These are phyloP conservation scores for Antedon mediterranea DNA, from an alignment of 53 echinoderm and acorn worm genomes.

Conservation along the genomic window DNA sequence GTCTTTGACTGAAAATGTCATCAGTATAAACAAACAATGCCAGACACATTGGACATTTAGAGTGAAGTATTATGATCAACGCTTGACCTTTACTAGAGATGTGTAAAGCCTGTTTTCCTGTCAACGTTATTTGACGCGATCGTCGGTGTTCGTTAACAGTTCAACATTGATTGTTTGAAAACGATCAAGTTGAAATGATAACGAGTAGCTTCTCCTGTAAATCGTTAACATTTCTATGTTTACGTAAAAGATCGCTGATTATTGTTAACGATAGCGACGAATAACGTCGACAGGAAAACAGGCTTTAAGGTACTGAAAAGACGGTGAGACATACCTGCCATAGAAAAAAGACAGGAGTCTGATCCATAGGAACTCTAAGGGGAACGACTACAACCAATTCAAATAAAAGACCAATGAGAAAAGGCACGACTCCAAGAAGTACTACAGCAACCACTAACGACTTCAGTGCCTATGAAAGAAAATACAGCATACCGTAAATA, in stretches of 20 bases:
- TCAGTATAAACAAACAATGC: background rate
- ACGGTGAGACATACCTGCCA: conserved; percentile 36
- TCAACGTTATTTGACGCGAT: too few relatives aligned
- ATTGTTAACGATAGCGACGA: too few relatives aligned
- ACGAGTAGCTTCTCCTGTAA: too few relatives aligned
- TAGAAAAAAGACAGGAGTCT: conserved; percentile 49
- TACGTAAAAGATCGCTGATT: too few relatives aligned
- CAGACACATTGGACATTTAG: background rate
- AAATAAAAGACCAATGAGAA: conserved; percentile 74
- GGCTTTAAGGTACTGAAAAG: too few relatives aligned
- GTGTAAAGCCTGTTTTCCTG: too few relatives aligned
- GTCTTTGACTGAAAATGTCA: too few relatives aligned
- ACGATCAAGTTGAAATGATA: too few relatives aligned
- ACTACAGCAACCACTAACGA: conserved; percentile 72
- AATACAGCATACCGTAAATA: background rate
- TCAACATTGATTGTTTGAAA: too few relatives aligned
- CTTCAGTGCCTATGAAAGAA: conserved; percentile 46
- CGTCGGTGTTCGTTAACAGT: too few relatives aligned
- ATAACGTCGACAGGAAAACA: too few relatives aligned
- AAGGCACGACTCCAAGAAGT: conserved; percentile 65
- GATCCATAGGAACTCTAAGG: conserved; percentile 72
- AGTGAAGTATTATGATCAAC: background rate
- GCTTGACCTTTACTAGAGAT: background rate
- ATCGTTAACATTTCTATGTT: too few relatives aligned
- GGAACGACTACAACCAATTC: conserved; percentile 84